Base-by-base conservation (phyloP, 2,797 vertebrate species). In the Cyprinella venusta region DNA sequence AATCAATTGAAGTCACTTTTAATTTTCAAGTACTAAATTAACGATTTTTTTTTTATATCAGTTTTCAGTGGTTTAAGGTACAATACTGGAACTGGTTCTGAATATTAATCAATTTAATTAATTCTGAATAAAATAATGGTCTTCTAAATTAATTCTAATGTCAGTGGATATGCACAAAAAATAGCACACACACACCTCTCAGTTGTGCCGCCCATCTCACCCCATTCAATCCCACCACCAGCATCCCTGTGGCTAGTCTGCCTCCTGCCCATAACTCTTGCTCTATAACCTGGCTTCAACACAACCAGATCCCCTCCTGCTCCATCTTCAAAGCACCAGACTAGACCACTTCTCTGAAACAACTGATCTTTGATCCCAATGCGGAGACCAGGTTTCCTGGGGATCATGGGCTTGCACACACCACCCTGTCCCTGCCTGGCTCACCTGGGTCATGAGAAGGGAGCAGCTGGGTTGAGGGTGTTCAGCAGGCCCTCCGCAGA, bases 391-490 rank as follows among this genome's bases (percentile, higher is more conserved):
- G 81, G 77, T 89, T 80, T 86, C 18, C 83, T n/a, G 64, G 76
- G 83, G 81, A 79, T 63, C n/a, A 7, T 54, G 63, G 81, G 76
- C 52, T 76, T 74, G 26, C 63, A 59, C 36, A 45, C 67, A 71
- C 21, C 33, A 54, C 56, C 50, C 61, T 82, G 26, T 33, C 80
- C 45, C 80, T 77, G 67, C 38, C 72, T 75, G 8, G 26, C 81
- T 88, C 83, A 89, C 87, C 81, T 85, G 86, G 70, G 83, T 70
- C 75, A 65, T 40, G 78, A 36, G 42, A 65, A 63, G 83, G 83
- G 65, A 89, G 79, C 89, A 90, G 88, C 88, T 90, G 90, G 87
- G 76, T 63, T 72, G 80, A 86, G 84, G 67, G 76, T 64, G 30
- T 68, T 86, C 78, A 70, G 56, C 48, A 78, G 64, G 67, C 48